These are phyloP conservation scores for Orius laevigatus DNA, from an alignment of 1,140 invertebrate species.

Conservation along the genomic window DNA sequence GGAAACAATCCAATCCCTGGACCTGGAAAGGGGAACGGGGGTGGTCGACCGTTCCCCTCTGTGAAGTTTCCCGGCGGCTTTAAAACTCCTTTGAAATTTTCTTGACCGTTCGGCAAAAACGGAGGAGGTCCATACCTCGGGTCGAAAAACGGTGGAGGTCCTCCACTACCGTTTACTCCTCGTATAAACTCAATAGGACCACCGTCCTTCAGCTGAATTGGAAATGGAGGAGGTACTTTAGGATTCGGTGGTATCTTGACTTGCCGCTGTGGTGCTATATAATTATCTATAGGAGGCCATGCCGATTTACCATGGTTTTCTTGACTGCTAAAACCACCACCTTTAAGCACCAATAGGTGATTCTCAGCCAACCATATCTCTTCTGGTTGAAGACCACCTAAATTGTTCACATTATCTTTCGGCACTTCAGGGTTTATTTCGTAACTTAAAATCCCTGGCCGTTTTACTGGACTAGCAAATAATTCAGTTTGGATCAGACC, in stretches of 20 bases:
- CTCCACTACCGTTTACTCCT: slow-evolving; percentile 23
- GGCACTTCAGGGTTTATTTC: slow-evolving; percentile 56
- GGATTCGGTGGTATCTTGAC: slow-evolving; percentile 57
- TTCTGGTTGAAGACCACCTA: slow-evolving; percentile 63
- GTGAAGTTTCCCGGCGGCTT: slow-evolving; percentile 37
- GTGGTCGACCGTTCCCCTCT: slow-evolving; percentile 29
- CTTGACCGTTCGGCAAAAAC: slow-evolving; percentile 26
- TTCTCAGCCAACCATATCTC: slow-evolving; percentile 83
- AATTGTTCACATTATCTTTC: slow-evolving; percentile 55
- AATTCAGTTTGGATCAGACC: slow-evolving; percentile 73
- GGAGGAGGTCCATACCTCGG: slow-evolving; percentile 27
- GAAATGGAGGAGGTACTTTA: slow-evolving; percentile 73
- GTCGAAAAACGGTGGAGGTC: slow-evolving; percentile 30
- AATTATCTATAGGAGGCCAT: slow-evolving; percentile 69
- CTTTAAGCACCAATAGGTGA: slow-evolving; percentile 65
- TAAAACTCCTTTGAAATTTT: background rate
- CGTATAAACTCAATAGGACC: slow-evolving; percentile 60
- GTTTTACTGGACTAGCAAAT: slow-evolving; percentile 42
- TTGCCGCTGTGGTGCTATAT: slow-evolving; percentile 57
- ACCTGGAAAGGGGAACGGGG: slow-evolving; percentile 25
- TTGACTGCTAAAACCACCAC: slow-evolving; percentile 37
- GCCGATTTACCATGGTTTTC: slow-evolving; percentile 26
- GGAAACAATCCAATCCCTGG: slow-evolving; percentile 30
- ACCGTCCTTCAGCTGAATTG: slow-evolving; percentile 60
- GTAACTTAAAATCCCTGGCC: slow-evolving; percentile 68